Base-by-base conservation (phyloP, 2,113 vertebrate genomes). In the Dipodomys spectabilis region DNA sequence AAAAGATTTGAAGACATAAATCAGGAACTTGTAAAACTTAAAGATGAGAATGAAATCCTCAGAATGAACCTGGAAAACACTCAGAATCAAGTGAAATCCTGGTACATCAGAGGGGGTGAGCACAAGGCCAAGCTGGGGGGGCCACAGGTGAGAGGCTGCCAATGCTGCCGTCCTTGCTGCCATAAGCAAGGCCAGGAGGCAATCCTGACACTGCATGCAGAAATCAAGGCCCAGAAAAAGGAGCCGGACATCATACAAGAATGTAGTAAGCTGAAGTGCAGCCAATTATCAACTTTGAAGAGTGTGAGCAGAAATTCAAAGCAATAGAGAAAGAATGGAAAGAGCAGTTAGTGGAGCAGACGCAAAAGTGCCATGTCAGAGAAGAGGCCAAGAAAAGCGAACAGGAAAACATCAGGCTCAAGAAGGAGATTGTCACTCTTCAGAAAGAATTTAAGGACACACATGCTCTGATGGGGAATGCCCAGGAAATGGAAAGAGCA, bases 181-280 rank as follows among this genome's bases (percentile, higher is more conserved):
- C 60, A 97, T 10, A 78, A 39, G 65, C 95, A 81, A 8, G 97
- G 98, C 28, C 98, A 98, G 11, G 98, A 98, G 8, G 99, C 99
- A 90, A 97, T 98, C 0, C 44, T 0, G 0, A 98, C 98, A 80
- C 92, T 99, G 28, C 99, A 98, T 0, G 95, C 97, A 39, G 39
- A 39, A 39, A 39, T 39, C 39, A 39, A 39, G 39, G 39, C 39
- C 39, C 39, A 39, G 39, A 99, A 98, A 94, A 98, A 97, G 93
- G 99, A 99, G 23, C 98, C 99, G 0, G 99, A 99, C 90, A 99
- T 98, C 0, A 99, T 99, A 62, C 99, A 99, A 2, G 99, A 99
- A 57, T 99, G 99, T 65, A 99, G 99, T 92, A 97, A 98, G 92
- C 98, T 98, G 0, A 99, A 98, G 92, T 99, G 99, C 0, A 97